phyloP scores from a whole-genome alignment of 2,113 vertebrate genomes.

The Spilogale gracilis region DNA sequence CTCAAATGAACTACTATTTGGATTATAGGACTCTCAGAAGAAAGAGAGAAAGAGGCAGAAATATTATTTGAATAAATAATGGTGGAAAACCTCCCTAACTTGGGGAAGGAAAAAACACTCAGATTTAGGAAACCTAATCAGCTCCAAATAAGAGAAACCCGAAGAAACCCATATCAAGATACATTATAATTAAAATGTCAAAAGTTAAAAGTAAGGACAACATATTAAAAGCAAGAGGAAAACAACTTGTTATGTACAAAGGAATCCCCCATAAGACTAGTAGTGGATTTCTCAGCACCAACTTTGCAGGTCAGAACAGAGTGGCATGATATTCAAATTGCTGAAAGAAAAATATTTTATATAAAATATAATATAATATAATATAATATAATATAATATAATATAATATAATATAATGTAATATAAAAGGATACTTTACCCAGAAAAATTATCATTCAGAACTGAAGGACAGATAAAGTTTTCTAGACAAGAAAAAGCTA shows the following conservation, averaged over 20 bases:
- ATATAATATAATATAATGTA: too few species aligned
- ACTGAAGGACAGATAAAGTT: background rate
- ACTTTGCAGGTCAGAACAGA: background rate
- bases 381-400: too few species aligned
- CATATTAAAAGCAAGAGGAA: background rate
- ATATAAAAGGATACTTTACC: background rate
- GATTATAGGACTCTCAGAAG: background rate
- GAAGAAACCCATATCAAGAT: background rate
- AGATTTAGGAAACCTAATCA: background rate
- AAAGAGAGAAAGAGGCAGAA: background rate
- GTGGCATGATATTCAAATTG: background rate
- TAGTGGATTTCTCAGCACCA: background rate
- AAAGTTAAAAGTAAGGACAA: background rate
- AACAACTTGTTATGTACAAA: background rate
- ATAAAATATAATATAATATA: too few species aligned
- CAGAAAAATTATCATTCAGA: background rate
- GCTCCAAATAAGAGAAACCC: background rate
- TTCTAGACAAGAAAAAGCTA: background rate
- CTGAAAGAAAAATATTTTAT: background rate
- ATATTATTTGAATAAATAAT: background rate
- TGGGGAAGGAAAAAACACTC: background rate
- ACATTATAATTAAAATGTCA: background rate
- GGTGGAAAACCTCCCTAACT: background rate
- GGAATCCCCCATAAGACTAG: background rate
- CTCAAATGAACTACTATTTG: background rate